A percentile compares a stretch with the other conserved stretches of the same genome.
phyloP scores from a whole-genome alignment of 1,140 invertebrate genomes.

The Drosophila pectinifera region DNA sequence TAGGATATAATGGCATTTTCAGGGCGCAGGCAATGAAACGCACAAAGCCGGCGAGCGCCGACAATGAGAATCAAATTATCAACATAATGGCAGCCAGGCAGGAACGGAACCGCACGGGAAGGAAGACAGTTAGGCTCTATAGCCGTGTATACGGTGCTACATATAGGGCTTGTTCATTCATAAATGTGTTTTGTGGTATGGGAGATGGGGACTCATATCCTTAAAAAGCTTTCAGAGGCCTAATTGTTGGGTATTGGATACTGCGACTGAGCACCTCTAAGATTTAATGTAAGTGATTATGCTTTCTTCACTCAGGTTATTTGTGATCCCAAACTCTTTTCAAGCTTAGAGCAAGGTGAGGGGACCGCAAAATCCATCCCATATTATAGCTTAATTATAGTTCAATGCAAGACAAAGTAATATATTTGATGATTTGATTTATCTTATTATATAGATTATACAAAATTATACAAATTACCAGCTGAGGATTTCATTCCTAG shows the following conservation, averaged over 20 bases:
- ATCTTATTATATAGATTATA: not conserved
- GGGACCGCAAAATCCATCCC: no score
- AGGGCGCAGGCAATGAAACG: slow-evolving; percentile 25
- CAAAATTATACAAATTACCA: no score
- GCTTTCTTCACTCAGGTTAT: not conserved
- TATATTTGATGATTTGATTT: no score
- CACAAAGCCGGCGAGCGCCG: slow-evolving; percentile 19
- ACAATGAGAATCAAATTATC: slow-evolving; percentile 55
- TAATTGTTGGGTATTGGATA: slow-evolving; percentile 20
- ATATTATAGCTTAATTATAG: not conserved
- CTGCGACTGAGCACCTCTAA: not conserved
- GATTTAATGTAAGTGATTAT: not conserved
- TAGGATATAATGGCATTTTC: slow-evolving; percentile 45
- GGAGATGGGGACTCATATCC: slow-evolving; percentile 9
- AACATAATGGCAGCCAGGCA: slow-evolving; percentile 37
- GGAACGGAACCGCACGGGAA: slow-evolving; percentile 3
- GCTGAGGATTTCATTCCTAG: no score
- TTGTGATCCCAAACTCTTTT: not conserved
- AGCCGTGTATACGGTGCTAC: no score
- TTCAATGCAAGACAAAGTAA: no score
- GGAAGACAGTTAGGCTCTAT: slow-evolving; percentile 7
- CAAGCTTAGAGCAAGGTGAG: not conserved
- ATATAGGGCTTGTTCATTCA: slow-evolving; percentile 41
- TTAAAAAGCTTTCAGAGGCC: slow-evolving; percentile 35
- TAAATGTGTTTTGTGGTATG: slow-evolving; percentile 35